phyloP scores from a whole-genome alignment of 2,113 vertebrate species.

The Laticauda laticaudata region DNA sequence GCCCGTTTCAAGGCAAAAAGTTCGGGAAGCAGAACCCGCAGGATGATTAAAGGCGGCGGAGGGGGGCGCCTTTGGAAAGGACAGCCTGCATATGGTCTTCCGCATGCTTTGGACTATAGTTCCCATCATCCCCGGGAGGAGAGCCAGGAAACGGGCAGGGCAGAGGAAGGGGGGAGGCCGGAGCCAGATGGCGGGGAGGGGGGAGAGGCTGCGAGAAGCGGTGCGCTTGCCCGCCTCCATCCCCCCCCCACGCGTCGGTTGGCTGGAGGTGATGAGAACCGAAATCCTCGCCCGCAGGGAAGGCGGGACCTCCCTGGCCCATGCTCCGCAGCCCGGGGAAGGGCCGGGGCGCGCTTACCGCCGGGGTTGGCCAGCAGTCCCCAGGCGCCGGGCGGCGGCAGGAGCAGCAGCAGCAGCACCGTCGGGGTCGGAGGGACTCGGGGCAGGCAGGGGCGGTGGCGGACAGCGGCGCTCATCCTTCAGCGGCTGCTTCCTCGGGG shows the following conservation, averaged over 20 bases:
- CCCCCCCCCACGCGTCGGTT: neutral
- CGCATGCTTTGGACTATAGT: neutral
- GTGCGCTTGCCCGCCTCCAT: no score
- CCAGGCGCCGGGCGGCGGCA: neutral
- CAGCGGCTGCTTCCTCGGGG: neutral
- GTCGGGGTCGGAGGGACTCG: neutral
- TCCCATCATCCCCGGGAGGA: neutral
- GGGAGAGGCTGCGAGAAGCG: neutral
- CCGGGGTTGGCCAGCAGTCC: neutral
- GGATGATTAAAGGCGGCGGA: neutral
- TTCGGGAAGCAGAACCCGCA: neutral
- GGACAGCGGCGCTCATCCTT: neutral
- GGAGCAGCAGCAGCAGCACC: neutral
- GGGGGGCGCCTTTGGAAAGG: neutral
- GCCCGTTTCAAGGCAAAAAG: neutral
- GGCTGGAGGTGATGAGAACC: neutral
- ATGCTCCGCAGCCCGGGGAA: neutral
- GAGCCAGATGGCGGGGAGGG: neutral
- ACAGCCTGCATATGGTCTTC: neutral
- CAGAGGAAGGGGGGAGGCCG: neutral
- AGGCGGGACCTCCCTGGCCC: neutral
- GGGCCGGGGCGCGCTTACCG: neutral
- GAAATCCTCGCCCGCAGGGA: neutral
- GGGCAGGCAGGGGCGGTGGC: neutral
- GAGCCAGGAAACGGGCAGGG: no score